Evolutionary conservation across 2,888 invertebrate species (phyloP), one percentile per base, ranked within the genome.

Genomic region (Ectropis crepuscularia): DNA sequence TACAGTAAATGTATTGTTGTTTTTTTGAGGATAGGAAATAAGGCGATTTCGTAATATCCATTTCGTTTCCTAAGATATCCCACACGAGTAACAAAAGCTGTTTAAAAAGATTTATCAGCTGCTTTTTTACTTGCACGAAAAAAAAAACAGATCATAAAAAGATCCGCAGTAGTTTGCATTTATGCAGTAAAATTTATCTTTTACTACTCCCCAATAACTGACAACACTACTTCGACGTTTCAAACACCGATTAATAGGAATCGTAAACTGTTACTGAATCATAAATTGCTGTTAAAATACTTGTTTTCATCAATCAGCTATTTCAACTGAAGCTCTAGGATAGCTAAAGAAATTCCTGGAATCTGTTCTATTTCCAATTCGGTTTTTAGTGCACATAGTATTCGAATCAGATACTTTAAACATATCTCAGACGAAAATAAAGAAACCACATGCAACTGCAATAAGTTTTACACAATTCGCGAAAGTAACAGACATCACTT

Each of bases 311-410:
- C 47, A 36, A 59, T 12, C 12, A 46, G 46, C 28, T 12, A 43
- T 11, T 45, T 38, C 9, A 11, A 53, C 47, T 47, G 47, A 47
- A 36, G 53, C 53, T 53, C 36, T 8, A 11, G 2, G 11, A 53
- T 45, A 41, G 39, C 43, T 41, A 46, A 51, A 47, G 43, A 49
- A 49, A 55, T 55, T 55, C 50, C 39, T 36, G 28, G 57, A 53
- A 63, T 12, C 54, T 39, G 54, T 54, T 58, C 49, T 58, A 63
- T 58, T 63, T 58, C 47, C 28, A 53, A 10, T 45, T 28, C 36
- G 16, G 41, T 57, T 51, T 28, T 55, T 46, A 60, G 43, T 58
- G 57, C 57, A n/a, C n/a, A 57, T 47, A 42, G 37, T 53, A 47
- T 51, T 5, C 8, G 51, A 8, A 48, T 57, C 43, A n/a, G 48